Evolutionary conservation across 2,113 vertebrate genomes (phyloP), one percentile per base, ranked within the genome.

Genomic region (Cyphotilapia sp.): DNA sequence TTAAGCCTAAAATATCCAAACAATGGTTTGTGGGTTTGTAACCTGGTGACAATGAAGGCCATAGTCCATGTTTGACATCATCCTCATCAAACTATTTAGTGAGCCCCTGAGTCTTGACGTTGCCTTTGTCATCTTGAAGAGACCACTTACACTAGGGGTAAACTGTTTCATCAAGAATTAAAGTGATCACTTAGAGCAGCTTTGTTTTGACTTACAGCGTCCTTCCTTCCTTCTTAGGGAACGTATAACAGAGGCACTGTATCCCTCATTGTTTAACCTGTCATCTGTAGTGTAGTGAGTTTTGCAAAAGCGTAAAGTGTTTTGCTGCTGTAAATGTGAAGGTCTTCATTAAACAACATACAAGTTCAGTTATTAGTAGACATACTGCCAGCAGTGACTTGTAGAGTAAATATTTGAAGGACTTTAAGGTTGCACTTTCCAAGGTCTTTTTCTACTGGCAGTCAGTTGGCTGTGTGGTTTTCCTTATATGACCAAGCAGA

Each of bases 361-460:
- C 40, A 74, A 74, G 71, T 31, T 78, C 0, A 47, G 27, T 6
- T 78, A 0, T 38, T 56, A 42, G 27, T 12, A 82, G 53, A 81
- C 35, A 0, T 19, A 27, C 54, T 66, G 81, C 19, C 27, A 29
- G 29, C 66, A 33, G 54, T 56, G 78, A 40, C 16, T 22, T 11
- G 19, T 27, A 7, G 66, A 53, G 16, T 90, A 88, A 90, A 93
- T 88, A 89, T 91, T 88, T 91, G 33, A 61, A 69, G 74, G 22
- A n/a, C 81, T 76, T 74, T 5, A 61, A 84, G 24, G 82, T 86
- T 84, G n/a, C 33, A 33, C 8, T 12, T 81, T 56, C 57, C 22
- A 76, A 22, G 27, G 54, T 51, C 29, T 45, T 59, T 87, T 88
- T 78, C 42, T 51, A 8, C 45, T 51, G 45, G 45, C 45, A 29